Percentiles rank a stretch among this genome's conserved stretches.
Evolutionary conservation across 1,140 invertebrate species (phyloP).

Genomic region (Anoplolepis gracilipes): DNA sequence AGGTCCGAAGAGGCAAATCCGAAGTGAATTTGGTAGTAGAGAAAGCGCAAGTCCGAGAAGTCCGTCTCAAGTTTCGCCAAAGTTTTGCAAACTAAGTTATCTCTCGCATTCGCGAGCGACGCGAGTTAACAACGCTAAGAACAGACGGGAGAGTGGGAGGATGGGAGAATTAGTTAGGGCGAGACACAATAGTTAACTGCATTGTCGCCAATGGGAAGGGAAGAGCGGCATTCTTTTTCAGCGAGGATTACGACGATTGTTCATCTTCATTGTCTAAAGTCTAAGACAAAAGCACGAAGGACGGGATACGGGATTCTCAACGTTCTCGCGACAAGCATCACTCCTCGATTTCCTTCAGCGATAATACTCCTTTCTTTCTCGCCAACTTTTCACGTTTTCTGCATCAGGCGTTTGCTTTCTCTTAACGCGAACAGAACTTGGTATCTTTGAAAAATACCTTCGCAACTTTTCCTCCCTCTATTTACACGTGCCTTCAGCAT

Average conservation of each 20-base stretch:
- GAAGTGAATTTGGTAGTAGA: neutral
- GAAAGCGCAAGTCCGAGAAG: constrained; percentile 32
- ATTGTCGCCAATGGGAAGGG: neutral
- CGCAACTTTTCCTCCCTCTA: neutral
- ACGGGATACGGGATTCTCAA: neutral
- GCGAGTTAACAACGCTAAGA: neutral
- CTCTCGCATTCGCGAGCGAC: neutral
- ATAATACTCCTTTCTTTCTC: neutral
- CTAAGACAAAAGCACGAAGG: neutral
- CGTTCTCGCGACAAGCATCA: neutral
- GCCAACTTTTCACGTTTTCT: neutral
- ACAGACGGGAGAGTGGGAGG: neutral
- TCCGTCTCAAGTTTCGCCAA: neutral
- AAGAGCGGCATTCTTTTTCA: neutral
- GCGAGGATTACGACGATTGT: constrained; percentile 15
- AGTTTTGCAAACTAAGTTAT: constrained; percentile 19
- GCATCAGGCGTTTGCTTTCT: neutral
- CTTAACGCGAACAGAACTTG: neutral
- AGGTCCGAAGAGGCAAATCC: constrained; percentile 14
- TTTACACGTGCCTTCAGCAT: neutral
- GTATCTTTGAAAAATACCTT: neutral
- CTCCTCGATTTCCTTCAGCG: neutral
- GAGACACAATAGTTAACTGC: constrained; percentile 16
- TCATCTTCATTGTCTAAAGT: constrained; percentile 13
- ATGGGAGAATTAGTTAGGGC: constrained; percentile 3